A percentile compares a stretch with the other conserved stretches of the same genome.
phyloP scores from a whole-genome alignment of 2,888 invertebrate genomes.

The Drosophila melanocephala region DNA sequence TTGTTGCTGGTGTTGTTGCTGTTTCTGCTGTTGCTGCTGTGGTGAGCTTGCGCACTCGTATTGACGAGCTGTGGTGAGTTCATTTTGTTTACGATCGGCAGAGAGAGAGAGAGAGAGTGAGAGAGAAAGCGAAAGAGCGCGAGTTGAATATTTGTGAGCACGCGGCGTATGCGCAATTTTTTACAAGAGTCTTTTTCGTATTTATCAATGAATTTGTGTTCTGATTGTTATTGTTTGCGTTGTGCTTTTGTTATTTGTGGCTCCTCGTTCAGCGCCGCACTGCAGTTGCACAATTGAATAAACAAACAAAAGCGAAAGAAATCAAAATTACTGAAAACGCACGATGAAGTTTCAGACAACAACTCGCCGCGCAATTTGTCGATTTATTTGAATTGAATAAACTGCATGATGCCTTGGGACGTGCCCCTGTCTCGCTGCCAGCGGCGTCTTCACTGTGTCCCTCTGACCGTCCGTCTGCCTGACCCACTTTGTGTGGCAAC shows the following conservation, averaged over 20 bases:
- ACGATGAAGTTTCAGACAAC: slow-evolving; percentile 12
- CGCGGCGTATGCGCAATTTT: slow-evolving; percentile 43
- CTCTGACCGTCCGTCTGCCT: slow-evolving; percentile 22
- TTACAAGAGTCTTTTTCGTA: slow-evolving; percentile 13
- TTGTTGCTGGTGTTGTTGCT: slow-evolving; percentile 20
- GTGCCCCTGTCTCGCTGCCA: slow-evolving; percentile 41
- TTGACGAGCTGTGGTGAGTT: slow-evolving; percentile 77
- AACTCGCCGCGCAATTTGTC: slow-evolving; percentile 28
- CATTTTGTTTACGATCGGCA: slow-evolving; percentile 65
- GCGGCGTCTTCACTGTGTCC: slow-evolving; percentile 13
- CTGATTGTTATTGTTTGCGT: slow-evolving; percentile 31
- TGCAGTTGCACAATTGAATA: slow-evolving; percentile 56
- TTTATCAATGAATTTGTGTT: slow-evolving; percentile 65
- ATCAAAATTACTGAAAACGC: slow-evolving; percentile 19
- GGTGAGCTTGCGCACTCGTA: slow-evolving; percentile 59
- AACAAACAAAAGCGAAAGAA: slow-evolving; percentile 25
- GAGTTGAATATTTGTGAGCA: slow-evolving; percentile 7
- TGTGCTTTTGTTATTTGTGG: slow-evolving; percentile 30
- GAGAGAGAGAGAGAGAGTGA: slow-evolving; percentile 13
- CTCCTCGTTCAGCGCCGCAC: slow-evolving; percentile 34
- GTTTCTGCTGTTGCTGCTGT: slow-evolving; percentile 31
- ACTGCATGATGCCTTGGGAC: slow-evolving; percentile 46
- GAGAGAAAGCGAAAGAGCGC: slow-evolving; percentile 12
- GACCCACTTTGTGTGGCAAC: slow-evolving; percentile 54
- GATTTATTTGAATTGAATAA: slow-evolving; percentile 27